Percentiles rank a stretch among this genome's conserved stretches.
Evolutionary conservation across 2,113 vertebrate genomes (phyloP).

Genomic region (Chiloscyllium plagiosum): DNA sequence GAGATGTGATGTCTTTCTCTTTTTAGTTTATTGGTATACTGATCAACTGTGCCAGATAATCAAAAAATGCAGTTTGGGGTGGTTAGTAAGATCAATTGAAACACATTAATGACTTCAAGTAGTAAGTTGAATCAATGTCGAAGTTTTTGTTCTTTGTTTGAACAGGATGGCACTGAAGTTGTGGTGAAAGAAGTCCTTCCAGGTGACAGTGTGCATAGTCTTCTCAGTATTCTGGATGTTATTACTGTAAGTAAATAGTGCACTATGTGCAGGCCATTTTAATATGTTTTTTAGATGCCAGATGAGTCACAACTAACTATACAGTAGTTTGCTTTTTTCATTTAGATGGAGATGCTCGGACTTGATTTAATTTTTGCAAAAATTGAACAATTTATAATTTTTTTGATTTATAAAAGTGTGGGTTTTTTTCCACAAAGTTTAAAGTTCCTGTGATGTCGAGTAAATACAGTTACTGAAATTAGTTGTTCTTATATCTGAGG

Average conservation of each 20-base stretch:
- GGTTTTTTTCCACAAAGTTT: background rate
- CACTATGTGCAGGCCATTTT: background rate
- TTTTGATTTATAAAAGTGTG: background rate
- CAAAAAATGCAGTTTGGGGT: background rate
- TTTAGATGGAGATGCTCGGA: background rate
- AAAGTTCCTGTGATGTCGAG: background rate
- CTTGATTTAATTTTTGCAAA: background rate
- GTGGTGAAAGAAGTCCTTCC: slow-evolving; percentile 83
- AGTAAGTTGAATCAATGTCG: background rate
- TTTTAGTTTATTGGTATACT: background rate
- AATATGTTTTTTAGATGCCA: background rate
- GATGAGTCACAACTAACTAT: background rate
- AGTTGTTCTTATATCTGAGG: background rate
- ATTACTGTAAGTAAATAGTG: slow-evolving; percentile 70
- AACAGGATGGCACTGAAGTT: slow-evolving; percentile 77
- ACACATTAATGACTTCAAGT: background rate
- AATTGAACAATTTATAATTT: background rate
- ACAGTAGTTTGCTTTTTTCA: background rate
- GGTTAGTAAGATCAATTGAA: background rate
- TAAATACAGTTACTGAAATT: background rate
- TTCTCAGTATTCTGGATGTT: slow-evolving; percentile 84
- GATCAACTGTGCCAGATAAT: background rate
- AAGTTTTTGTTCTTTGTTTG: slow-evolving; percentile 1
- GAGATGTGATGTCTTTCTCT: background rate
- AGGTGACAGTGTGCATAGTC: slow-evolving; percentile 88